Evolutionary conservation across 2,797 vertebrate genomes (phyloP), one percentile per base, ranked within the genome.

Genomic region (Rhabdophis nuchalis): DNA sequence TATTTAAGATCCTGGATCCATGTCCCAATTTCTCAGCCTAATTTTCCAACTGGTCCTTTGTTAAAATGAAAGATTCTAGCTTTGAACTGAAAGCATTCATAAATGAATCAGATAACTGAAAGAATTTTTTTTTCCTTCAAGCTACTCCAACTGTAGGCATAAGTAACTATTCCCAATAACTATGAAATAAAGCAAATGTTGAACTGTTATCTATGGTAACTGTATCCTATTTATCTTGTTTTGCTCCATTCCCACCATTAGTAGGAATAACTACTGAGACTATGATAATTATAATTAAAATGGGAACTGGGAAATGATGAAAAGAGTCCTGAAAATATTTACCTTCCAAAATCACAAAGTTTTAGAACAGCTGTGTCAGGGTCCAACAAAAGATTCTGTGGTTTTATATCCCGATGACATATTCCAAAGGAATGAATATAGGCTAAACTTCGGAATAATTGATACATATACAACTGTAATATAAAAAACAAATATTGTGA

Each of bases 351-450:
- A 97, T 99, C 99, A 20, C 99, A 99, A 94, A 99, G 99, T 96
- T 99, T 99, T 96, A 99, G 98, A 92, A 99, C 99, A 52, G 99
- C 99, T 23, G 99, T 99, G 97, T 99, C 99, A 41, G 99, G 99
- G 96, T 99, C 99, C 97, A 99, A 98, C 97, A 99, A 98, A 97
- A 99, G 98, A 97, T 99, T 99, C 98, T 99, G 99, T 95, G 99
- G 99, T 98, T 99, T 99, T 97, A 99, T 99, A 98, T 99, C 99
- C 97, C 99, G 99, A 98, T 99, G 99, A 97, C 99, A 99, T 97
- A 99, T 99, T 96, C 99, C 99, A 97, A 99, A 99, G 93, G 99
- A 99, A 97, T 99, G 99, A 97, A 99, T 99, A 98, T 99, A 99
- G 95, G 99, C 99, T 98, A 99, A 98, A 98, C 99, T 99, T 98